These are phyloP conservation scores for Pseudomyrmex pallidus DNA, from an alignment of 1,140 invertebrate genomes.

Conservation along the genomic window DNA sequence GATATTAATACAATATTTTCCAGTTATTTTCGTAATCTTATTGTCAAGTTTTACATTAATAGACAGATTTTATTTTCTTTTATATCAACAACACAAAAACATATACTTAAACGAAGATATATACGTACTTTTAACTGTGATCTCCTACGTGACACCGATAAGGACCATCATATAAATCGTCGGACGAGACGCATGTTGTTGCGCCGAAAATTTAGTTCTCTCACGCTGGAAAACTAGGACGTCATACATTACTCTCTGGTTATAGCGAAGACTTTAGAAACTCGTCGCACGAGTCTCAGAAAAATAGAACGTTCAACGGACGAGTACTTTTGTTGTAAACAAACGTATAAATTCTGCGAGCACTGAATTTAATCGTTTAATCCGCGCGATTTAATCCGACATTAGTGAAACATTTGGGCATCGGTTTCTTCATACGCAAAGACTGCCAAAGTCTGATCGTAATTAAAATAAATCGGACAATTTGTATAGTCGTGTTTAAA, in stretches of 20 bases:
- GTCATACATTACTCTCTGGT: conserved; percentile 38
- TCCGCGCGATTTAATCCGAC: conserved; percentile 29
- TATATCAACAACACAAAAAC: no score
- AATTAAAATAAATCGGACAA: background rate
- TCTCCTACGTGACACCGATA: conserved; percentile 1
- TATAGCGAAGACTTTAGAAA: conserved; percentile 23
- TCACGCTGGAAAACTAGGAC: conserved; percentile 34
- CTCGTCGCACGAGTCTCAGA: conserved; percentile 11
- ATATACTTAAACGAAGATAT: no score
- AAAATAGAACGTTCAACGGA: conserved; percentile 11
- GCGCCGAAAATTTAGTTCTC: conserved; percentile 10
- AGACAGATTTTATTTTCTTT: no score
- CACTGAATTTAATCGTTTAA: background rate
- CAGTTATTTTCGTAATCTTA: no score
- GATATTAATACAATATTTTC: no score
- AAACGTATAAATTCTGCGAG: conserved; percentile 46
- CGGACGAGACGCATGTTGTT: conserved; percentile 11
- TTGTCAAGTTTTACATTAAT: no score
- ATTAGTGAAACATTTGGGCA: conserved; percentile 30
- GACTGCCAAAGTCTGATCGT: conserved; percentile 19
- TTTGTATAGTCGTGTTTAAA: background rate
- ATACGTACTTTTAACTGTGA: conserved; percentile 8
- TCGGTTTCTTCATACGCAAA: background rate
- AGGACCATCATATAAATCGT: conserved; percentile 33
- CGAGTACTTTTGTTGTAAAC: conserved; percentile 54